Conservation (phyloP, 2,888 invertebrate genomes). For the Standfussiana lucernea region DNA sequence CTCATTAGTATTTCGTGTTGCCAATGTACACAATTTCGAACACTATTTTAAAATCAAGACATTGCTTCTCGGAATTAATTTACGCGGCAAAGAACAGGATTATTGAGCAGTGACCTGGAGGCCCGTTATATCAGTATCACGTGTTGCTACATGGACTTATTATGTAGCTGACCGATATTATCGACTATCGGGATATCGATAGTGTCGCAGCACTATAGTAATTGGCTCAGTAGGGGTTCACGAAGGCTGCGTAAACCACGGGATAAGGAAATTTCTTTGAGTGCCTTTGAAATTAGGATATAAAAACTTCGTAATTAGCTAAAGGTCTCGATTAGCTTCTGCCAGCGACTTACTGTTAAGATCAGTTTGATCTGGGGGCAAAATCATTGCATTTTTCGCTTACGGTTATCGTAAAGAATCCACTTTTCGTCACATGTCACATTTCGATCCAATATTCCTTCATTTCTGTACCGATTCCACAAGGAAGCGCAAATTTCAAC, state of each 20-base stretch:
- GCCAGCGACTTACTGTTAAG: too few species aligned
- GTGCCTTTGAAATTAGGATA: background rate
- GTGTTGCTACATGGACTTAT: conserved; percentile 22
- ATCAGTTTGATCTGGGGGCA: too few species aligned
- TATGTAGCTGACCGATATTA: conserved; percentile 41
- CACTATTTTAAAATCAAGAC: conserved; percentile 49
- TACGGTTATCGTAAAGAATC: too few species aligned
- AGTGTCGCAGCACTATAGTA: conserved; percentile 20
- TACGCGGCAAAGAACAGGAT: conserved; percentile 58
- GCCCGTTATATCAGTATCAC: conserved; percentile 59
- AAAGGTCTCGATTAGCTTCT: background rate
- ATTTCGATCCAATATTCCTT: too few species aligned
- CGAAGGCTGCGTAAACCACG: background rate
- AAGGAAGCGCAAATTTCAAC: too few species aligned
- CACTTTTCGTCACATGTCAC: too few species aligned
- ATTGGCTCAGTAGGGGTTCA: conserved; percentile 15
- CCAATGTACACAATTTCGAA: conserved; percentile 14
- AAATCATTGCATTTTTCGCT: too few species aligned
- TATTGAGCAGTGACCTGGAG: conserved; percentile 51
- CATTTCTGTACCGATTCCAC: too few species aligned
- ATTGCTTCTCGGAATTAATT: conserved; percentile 54
- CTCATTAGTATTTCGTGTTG: conserved; percentile 21
- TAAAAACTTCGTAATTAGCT: background rate
- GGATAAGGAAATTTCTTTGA: background rate
- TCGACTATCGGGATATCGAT: conserved; percentile 12